phyloP scores from a whole-genome alignment of 2,113 vertebrate genomes.

The Cephalopholis sonnerati region DNA sequence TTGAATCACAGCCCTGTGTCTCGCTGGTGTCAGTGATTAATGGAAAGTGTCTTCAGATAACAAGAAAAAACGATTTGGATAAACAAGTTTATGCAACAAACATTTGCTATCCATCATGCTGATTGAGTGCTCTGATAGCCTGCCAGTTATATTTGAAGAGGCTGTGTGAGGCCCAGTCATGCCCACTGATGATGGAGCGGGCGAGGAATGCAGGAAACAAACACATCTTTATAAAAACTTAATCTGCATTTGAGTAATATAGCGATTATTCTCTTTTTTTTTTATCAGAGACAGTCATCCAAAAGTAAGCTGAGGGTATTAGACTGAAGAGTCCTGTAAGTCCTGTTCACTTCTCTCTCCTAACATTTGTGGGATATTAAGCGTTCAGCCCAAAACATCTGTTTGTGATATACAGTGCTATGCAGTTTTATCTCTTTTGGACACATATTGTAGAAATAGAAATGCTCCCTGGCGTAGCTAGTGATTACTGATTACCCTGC shows the following conservation, averaged over 20 bases:
- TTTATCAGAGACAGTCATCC: not conserved
- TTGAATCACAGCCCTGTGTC: not conserved
- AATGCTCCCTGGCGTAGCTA: slow-evolving; percentile 34
- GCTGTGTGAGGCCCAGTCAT: slow-evolving; percentile 37
- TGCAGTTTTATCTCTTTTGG: slow-evolving; percentile 71
- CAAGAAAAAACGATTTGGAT: slow-evolving; percentile 25
- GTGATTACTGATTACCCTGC: slow-evolving; percentile 35
- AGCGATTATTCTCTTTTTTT: not conserved
- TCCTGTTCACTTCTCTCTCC: slow-evolving; percentile 8
- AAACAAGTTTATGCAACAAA: slow-evolving; percentile 62
- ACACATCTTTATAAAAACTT: slow-evolving; percentile 8
- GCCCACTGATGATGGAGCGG: slow-evolving; percentile 32
- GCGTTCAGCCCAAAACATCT: slow-evolving; percentile 64
- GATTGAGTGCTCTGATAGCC: slow-evolving; percentile 49
- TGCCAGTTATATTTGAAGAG: slow-evolving; percentile 57
- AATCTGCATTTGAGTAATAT: not conserved
- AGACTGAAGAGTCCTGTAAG: not conserved
- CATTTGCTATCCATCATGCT: slow-evolving; percentile 59
- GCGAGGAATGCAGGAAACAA: slow-evolving; percentile 34
- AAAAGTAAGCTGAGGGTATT: slow-evolving; percentile 27
- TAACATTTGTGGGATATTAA: slow-evolving; percentile 50
- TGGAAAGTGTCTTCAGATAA: slow-evolving; percentile 27
- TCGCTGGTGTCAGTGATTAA: not conserved
- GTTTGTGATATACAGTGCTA: slow-evolving; percentile 69
- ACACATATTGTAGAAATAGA: slow-evolving; percentile 48